Evolutionary conservation across 1,140 invertebrate species (phyloP).

Genomic region (Meloidogyne chitwoodi): DNA sequence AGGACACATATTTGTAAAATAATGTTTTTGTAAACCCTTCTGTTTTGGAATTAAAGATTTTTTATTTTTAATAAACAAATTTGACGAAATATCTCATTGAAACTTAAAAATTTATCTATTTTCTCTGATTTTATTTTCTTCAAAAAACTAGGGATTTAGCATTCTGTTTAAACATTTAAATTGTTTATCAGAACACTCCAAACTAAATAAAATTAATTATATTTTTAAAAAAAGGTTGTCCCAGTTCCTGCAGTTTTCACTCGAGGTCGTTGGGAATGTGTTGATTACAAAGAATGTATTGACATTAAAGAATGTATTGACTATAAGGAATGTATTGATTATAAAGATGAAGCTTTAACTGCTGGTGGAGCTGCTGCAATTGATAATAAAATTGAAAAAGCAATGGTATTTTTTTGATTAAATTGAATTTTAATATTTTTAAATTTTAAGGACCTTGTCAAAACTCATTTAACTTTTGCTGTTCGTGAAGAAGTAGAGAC

Average conservation of each 20-base stretch:
- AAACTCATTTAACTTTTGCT: constrained; percentile 60
- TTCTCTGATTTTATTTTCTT: no score
- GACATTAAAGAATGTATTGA: neutral
- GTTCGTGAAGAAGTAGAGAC: constrained; percentile 59
- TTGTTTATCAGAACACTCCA: no score
- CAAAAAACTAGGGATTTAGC: no score
- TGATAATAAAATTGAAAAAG: constrained; percentile 38
- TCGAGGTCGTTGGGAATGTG: constrained; percentile 50
- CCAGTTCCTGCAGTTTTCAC: constrained; percentile 51
- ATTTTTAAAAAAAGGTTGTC: no score
- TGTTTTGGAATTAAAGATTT: neutral
- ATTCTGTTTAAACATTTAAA: no score
- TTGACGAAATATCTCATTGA: no score
- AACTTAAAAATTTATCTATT: no score
- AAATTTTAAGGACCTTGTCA: constrained; percentile 53
- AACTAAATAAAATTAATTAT: no score
- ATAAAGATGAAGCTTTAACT: neutral
- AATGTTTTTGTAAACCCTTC: no score
- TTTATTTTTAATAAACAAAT: constrained; percentile 28
- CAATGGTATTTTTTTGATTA: constrained; percentile 20
- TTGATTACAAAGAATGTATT: constrained; percentile 42
- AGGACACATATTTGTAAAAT: no score
- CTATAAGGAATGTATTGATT: neutral
- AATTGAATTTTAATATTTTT: neutral
- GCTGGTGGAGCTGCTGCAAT: constrained; percentile 16